phyloP scores from a whole-genome alignment of 2,113 vertebrate species.

The Morphnarchus princeps region DNA sequence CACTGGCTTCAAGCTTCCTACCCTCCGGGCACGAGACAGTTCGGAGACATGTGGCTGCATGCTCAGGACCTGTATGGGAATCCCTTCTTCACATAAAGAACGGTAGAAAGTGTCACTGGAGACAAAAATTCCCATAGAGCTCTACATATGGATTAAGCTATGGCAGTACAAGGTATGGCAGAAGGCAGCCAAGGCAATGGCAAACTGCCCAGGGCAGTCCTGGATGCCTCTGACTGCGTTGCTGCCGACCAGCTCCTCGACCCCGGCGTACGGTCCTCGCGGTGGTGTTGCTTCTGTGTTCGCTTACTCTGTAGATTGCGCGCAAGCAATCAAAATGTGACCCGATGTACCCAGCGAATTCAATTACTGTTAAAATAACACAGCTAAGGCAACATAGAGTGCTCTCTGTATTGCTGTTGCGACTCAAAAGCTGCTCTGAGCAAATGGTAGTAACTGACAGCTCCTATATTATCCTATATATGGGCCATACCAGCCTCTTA shows the following conservation, averaged over 20 bases:
- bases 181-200: background rate
- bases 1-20: background rate
- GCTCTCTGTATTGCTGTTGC: background rate
- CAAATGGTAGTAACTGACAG: background rate
- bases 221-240: background rate
- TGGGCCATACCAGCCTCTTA: background rate
- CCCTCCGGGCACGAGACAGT: background rate
- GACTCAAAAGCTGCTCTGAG: background rate
- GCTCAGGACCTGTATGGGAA: background rate
- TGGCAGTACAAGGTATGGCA: background rate
- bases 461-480: background rate
- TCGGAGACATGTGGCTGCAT: background rate
- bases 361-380: constrained; percentile 28
- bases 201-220: background rate
- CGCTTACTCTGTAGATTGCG: background rate
- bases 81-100: background rate
- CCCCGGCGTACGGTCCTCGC: fast-evolving
- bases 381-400: background rate
- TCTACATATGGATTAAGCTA: background rate
- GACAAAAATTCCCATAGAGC: background rate
- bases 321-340: background rate
- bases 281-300: background rate
- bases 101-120: background rate
- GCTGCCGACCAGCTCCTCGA: background rate
- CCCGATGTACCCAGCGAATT: background rate